A percentile compares a stretch with the other conserved stretches of the same genome.
phyloP scores from a whole-genome alignment of 2,797 vertebrate species.

The Mormyrus proboscirostris region DNA sequence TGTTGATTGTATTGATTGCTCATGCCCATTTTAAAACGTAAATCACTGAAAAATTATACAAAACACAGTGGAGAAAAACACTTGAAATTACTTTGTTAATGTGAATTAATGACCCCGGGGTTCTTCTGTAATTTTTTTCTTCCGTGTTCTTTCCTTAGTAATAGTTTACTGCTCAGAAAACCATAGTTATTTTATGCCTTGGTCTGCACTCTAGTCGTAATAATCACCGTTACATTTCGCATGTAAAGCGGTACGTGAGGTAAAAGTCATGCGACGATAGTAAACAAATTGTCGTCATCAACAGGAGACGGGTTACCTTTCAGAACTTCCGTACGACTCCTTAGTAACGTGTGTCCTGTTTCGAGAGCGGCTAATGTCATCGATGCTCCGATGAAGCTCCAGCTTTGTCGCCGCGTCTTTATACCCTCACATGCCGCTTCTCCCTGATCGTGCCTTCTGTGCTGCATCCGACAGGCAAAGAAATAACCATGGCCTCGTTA shows the following conservation, averaged over 20 bases:
- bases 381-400: slow-evolving; percentile 34
- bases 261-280: neutral
- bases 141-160: neutral
- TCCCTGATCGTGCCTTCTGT: slow-evolving; percentile 46
- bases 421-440: slow-evolving; percentile 29
- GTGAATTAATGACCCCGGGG: neutral
- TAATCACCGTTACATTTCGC: neutral
- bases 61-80: neutral
- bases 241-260: neutral
- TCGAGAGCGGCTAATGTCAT: neutral
- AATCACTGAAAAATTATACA: neutral
- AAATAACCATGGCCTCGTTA: slow-evolving; percentile 52
- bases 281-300: slow-evolving; percentile 3
- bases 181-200: neutral
- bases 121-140: neutral
- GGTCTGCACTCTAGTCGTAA: neutral
- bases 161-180: neutral
- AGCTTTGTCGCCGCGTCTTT: neutral
- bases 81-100: neutral
- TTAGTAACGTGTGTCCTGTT: neutral
- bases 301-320: neutral
- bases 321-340: neutral
- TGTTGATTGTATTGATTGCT: neutral
- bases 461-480: slow-evolving; percentile 45
- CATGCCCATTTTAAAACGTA: neutral